A percentile compares a stretch with the other conserved stretches of the same genome.
phyloP scores from a whole-genome alignment of 92 coral and sea anemone genomes.

The Paramuricea clavata region DNA sequence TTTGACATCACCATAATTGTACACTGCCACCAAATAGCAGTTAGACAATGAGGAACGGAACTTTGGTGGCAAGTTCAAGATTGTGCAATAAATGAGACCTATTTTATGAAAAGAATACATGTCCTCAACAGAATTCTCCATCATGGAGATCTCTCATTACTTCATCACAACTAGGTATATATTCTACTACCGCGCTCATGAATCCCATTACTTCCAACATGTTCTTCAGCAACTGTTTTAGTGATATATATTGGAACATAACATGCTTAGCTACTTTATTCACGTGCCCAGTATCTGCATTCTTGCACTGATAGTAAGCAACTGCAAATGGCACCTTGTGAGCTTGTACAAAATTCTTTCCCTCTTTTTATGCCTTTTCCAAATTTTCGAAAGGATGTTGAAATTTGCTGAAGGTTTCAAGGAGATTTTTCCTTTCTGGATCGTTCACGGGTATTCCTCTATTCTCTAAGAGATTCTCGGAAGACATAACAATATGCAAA shows the following conservation, averaged over 20 bases:
- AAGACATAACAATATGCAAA: not conserved
- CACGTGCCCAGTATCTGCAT: constrained; percentile 20
- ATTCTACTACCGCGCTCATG: not conserved
- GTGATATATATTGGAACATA: not conserved
- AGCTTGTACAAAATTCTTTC: not conserved
- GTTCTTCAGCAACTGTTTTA: not conserved
- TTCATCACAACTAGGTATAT: not conserved
- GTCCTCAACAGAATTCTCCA: constrained; percentile 16
- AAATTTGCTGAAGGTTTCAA: not conserved
- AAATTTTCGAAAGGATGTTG: not conserved
- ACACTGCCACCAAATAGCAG: not conserved
- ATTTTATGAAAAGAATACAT: constrained; percentile 29
- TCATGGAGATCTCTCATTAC: constrained; percentile 10
- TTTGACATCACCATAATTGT: constrained; percentile 1
- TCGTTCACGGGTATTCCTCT: not conserved
- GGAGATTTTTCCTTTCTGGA: not conserved
- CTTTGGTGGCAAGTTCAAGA: constrained; percentile 14
- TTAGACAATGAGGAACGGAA: not conserved
- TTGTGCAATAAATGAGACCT: constrained; percentile 27
- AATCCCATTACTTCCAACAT: constrained; percentile 10
- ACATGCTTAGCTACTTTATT: constrained; percentile 7
- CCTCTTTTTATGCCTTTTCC: not conserved
- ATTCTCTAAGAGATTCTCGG: not conserved
- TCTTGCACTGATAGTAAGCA: not conserved
- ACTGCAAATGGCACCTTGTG: not conserved